Evolutionary conservation across 1,140 invertebrate species (phyloP).

Genomic region (Euwallacea fornicatus): DNA sequence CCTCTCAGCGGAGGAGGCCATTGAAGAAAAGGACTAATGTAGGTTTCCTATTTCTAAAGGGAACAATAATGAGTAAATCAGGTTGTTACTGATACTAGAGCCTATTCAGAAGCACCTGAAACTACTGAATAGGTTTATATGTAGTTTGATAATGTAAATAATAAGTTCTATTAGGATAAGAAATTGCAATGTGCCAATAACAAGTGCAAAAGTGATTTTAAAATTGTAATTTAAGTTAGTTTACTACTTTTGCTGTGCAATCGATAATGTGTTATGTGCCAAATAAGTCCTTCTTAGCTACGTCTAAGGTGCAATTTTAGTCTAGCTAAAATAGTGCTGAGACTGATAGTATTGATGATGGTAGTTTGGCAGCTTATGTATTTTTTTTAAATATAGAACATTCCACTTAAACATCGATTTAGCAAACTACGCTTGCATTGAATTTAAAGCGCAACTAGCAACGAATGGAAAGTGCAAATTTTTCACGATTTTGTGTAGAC

Average conservation of each 20-base stretch:
- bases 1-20: constrained; percentile 42
- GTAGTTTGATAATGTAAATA: neutral
- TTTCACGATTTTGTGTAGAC: constrained; percentile 5
- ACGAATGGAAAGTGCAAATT: constrained; percentile 1
- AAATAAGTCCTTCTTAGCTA: neutral
- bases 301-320: too few relatives aligned
- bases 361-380: too few relatives aligned
- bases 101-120: neutral
- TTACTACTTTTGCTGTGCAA: neutral
- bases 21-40: neutral
- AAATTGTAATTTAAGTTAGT: neutral
- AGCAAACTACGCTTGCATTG: neutral
- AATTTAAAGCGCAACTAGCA: neutral
- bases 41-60: neutral
- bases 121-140: neutral
- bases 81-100: neutral
- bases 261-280: neutral
- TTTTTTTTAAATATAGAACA: too few relatives aligned
- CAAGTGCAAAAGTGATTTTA: neutral
- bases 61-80: neutral
- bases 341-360: too few relatives aligned
- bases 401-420: neutral
- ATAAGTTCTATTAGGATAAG: neutral
- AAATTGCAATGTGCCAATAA: constrained; percentile 4
- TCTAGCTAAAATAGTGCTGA: too few relatives aligned